These are phyloP conservation scores for Dendrolimus houi DNA, from an alignment of 2,888 invertebrate species.

Conservation along the genomic window DNA sequence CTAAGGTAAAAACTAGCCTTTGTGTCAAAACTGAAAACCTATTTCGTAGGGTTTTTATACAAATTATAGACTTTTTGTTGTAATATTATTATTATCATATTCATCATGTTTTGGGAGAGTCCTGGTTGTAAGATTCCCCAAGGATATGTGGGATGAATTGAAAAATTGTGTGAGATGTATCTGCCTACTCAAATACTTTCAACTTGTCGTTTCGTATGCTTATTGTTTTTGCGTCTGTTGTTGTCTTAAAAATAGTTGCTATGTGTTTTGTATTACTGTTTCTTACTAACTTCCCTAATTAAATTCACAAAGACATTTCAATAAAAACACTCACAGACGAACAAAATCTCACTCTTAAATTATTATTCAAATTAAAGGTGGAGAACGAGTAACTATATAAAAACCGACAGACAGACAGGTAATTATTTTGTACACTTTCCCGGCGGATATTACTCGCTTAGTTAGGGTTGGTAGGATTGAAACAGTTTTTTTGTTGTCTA, in stretches of 20 bases:
- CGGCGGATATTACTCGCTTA: not conserved
- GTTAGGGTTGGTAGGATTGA: not conserved
- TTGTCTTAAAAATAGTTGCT: too few relatives aligned
- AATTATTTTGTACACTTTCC: not conserved
- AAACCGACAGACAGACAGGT: not conserved
- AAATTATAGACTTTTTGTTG: not conserved
- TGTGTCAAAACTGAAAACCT: too few relatives aligned
- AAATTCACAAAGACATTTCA: too few relatives aligned
- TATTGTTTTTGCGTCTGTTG: too few relatives aligned
- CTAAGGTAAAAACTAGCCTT: too few relatives aligned
- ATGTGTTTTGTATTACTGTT: too few relatives aligned
- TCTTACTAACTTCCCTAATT: too few relatives aligned
- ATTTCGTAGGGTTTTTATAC: not conserved
- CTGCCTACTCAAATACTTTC: too few relatives aligned
- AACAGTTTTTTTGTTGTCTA: not conserved
- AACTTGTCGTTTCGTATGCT: too few relatives aligned
- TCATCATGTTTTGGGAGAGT: not conserved
- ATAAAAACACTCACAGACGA: not conserved
- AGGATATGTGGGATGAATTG: not conserved
- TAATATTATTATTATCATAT: not conserved
- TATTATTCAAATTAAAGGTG: not conserved
- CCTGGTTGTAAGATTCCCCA: not conserved
- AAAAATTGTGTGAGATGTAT: not conserved
- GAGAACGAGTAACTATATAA: not conserved
- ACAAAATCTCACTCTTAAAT: not conserved